Evolutionary conservation across 1,140 invertebrate genomes (phyloP), one percentile per base, ranked within the genome.

Genomic region (Nylanderia fulva): DNA sequence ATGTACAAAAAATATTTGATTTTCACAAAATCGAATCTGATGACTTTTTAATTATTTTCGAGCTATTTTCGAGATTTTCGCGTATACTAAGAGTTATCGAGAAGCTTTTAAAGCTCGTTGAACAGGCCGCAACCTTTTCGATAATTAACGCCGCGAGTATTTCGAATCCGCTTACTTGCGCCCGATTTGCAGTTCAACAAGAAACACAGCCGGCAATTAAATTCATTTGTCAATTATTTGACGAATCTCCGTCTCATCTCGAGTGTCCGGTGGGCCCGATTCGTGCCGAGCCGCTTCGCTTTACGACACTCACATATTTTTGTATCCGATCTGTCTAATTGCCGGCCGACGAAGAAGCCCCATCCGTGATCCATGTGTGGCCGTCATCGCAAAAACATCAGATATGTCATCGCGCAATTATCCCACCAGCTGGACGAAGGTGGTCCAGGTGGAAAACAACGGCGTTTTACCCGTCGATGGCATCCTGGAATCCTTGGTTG

Each of bases 161-260:
- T 85, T 63, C 42, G 29, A 13, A 13, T 72, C 36, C 45, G 45
- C 66, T 66, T n/a, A 79, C n/a, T n/a, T 58, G 27, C 61, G 21
- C 45, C 13, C 13, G 72, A 71, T 33, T 3, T 56, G 77, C 56
- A 71, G 72, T 18, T n/a, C 11, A 18, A 27, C 61, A 80, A 90
- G 74, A 90, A 90, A 76, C 68, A 29, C 56, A 75, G 52, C 85
- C 87, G 66, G 84, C 91, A 91, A 92, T 92, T 92, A 90, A 93
- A 93, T 91, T 90, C 85, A 92, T 92, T 92, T 92, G 91, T 89
- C 89, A 91, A 88, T 87, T 87, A 91, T 90, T 90, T 91, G 89
- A 91, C 85, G 90, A 92, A 92, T 91, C 88, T 72, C 21, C 64
- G 48, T 80, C 36, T 33, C 66, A 68, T 42, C 71, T 13, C 54